Base-by-base conservation (phyloP, 2,797 vertebrate species). In the Phoxinus dragarum region DNA sequence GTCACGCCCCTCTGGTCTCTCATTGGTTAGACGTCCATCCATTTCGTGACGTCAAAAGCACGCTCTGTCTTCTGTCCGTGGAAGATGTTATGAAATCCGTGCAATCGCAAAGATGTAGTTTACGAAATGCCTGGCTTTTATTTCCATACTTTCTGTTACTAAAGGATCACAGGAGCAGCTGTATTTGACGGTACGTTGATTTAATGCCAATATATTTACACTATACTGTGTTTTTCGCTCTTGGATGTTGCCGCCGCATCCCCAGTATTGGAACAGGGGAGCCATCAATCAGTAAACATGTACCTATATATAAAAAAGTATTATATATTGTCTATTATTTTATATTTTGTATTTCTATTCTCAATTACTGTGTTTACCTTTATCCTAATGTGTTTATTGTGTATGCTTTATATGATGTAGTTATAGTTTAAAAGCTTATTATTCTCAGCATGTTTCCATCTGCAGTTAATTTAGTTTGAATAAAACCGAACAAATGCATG, bases 1-100 rank as follows among this genome's bases (percentile, higher is more conserved):
- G 49, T 10, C 85, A 78, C 89, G 49, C 89, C 89, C 14, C 10
- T 21, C 72, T 38, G 5, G 31, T 8, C 44, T 68, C 68, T 86
- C 42, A 88, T 87, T 87, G 89, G 89, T 19, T 27, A 2, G 14
- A 54, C 27, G 44, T 72, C 59, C 23, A n/a, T 52, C 16, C 14
- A 2, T 16, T 44, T 31, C 34, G 72, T 87, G 87, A 82, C 86
- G 89, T 83, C 79, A 10, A 8, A 42, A 1, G 27, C 47, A 10
- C 21, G 81, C 31, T 84, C 16, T 36, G 21, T 16, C 42, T 79
- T 8, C 54, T 80, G n/a, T 8, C 19, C 40, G 75, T 10, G 16
- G 54, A 64, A 23, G 81, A 78, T 27, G 72, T 79, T 85, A 64
- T 81, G 77, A 76, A 81, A 84, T 9, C 68, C 36, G 52, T 27